These are phyloP conservation scores for Ciconia nigra DNA, from an alignment of 2,797 vertebrate species.

Conservation along the genomic window DNA sequence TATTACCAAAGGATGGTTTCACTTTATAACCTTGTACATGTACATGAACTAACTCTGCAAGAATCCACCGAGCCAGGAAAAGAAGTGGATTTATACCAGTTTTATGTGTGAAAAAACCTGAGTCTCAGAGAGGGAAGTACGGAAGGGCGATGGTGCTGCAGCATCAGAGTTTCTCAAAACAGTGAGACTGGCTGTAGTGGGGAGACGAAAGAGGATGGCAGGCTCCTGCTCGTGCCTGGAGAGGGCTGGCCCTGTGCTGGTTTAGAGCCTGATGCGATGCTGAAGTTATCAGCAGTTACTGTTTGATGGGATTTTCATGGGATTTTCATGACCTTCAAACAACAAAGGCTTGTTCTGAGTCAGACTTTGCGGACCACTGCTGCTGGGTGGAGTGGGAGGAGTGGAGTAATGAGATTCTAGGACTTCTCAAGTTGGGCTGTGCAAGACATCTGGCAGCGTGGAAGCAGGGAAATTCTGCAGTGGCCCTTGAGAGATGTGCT, in stretches of 20 bases:
- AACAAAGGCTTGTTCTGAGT: not conserved
- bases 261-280: not conserved
- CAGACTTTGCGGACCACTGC: not conserved
- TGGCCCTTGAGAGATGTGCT: not conserved
- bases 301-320: not conserved
- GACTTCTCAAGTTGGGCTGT: not conserved
- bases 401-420: not conserved
- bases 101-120: not conserved
- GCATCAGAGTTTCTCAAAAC: not conserved
- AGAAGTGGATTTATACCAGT: not conserved
- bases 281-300: not conserved
- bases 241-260: not conserved
- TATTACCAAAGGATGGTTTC: not conserved
- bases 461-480: not conserved
- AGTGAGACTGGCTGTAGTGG: not conserved
- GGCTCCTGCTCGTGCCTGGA: not conserved
- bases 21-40: not conserved
- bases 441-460: not conserved
- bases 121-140: not conserved
- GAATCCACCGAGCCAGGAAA: not conserved
- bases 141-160: not conserved
- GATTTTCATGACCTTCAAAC: not conserved
- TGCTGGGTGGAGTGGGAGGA: slow-evolving; percentile 34
- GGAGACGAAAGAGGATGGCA: not conserved
- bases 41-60: not conserved